phyloP scores from a whole-genome alignment of 2,888 invertebrate genomes.

The Ariolimax columbianus region DNA sequence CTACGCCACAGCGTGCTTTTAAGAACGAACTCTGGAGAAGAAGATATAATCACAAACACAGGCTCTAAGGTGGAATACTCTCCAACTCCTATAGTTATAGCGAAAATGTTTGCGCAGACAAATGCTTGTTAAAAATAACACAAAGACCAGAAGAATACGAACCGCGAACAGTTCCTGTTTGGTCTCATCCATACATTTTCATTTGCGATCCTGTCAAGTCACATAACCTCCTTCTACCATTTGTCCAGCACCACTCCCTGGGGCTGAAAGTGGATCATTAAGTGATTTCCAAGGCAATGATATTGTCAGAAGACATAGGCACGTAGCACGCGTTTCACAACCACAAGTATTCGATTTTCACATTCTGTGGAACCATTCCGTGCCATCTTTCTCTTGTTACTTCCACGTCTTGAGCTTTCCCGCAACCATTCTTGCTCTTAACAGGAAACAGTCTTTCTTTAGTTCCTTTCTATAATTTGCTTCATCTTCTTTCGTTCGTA shows the following conservation, averaged over 20 bases:
- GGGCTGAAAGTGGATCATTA: neutral
- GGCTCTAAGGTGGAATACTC: too few species aligned
- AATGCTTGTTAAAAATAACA: too few species aligned
- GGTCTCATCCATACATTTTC: too few species aligned
- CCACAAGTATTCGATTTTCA: neutral
- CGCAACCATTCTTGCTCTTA: neutral
- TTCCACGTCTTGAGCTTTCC: neutral
- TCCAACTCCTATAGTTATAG: too few species aligned
- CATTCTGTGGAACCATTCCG: neutral
- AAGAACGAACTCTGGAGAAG: too few species aligned
- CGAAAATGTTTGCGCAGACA: too few species aligned
- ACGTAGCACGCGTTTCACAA: neutral
- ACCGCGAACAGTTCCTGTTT: too few species aligned
- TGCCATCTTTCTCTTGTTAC: neutral
- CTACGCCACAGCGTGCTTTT: too few species aligned
- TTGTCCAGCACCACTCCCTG: neutral
- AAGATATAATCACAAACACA: too few species aligned
- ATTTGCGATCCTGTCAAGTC: too few species aligned
- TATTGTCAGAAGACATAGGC: neutral
- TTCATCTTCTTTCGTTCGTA: too few species aligned
- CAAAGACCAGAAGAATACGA: too few species aligned
- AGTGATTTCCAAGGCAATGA: neutral
- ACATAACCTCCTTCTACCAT: neutral
- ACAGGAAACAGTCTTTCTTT: neutral
- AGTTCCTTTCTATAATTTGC: neutral